Evolutionary conservation across 2,797 vertebrate genomes (phyloP), one percentile per base, ranked within the genome.

Genomic region (Luscinia megarhynchos): DNA sequence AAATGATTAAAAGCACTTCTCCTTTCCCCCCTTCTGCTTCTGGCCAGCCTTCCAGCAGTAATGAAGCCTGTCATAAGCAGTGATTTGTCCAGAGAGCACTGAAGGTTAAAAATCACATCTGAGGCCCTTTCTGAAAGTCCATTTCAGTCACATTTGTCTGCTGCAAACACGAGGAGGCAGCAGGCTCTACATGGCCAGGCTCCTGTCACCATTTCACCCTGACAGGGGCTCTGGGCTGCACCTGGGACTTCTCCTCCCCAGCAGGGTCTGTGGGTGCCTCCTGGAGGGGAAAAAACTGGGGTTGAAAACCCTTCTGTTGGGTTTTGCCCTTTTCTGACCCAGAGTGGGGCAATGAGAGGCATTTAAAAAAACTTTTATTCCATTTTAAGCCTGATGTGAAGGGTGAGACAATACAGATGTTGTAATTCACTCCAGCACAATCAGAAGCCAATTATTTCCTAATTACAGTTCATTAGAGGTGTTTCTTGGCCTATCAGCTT

Each of bases 61-160:
- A 78, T 90, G 57, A 84, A 75, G 76, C 32, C 51, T 80, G 32
- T 70, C 62, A 54, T 40, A n/a, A 75, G 76, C 66, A 90, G 45
- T 34, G 90, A 87, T 93, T 89, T 87, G 72, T 66, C 72, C 84
- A 78, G 63, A 87, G 48, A 78, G 26, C 57, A 30, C 53, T 59
- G 40, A 89, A 92, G 84, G 46, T 68, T 87, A 67, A 82, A 84
- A 86, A 77, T 40, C 63, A 61, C 2, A 1, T 6, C 40, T 61
- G 29, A 61, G 34, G 22, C 30, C 36, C 23, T 29, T 73, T 69
- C 67, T 57, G 59, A 40, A 84, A 73, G 57, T 41, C 29, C 26
- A 19, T 68, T 57, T 57, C 66, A 51, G 55, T 26, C 41, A 3
- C 1, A 23, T 88, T 81, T 86, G 50, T 34, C 19, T 51, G 50